phyloP scores from a whole-genome alignment of 2,113 vertebrate species.

The Esox niger region DNA sequence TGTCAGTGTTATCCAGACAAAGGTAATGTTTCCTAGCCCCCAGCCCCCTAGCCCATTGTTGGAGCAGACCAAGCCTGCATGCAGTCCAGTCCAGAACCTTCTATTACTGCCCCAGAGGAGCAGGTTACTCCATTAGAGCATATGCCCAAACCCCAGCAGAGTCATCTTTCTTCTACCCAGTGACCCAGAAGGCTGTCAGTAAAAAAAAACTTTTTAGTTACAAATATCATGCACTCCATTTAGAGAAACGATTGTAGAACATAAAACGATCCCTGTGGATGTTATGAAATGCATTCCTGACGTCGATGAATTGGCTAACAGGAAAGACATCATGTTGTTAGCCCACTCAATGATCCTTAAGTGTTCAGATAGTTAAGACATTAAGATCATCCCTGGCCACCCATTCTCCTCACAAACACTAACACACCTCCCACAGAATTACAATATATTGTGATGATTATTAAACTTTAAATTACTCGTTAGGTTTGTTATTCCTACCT shows the following conservation, averaged over 20 bases:
- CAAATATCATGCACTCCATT: background rate
- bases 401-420: background rate
- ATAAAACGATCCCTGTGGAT: background rate
- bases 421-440: background rate
- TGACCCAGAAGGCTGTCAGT: background rate
- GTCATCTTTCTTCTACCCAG: slow-evolving; percentile 3
- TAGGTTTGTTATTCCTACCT: too few species aligned
- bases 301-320: background rate
- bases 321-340: background rate
- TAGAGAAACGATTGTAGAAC: too few species aligned
- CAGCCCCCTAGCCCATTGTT: too few species aligned
- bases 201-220: background rate
- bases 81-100: background rate
- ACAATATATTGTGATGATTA: background rate
- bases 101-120: background rate
- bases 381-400: background rate
- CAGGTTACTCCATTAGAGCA: background rate
- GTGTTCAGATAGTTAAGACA: background rate
- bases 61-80: background rate
- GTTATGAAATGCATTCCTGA: background rate
- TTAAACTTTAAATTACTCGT: too few species aligned
- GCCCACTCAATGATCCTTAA: background rate
- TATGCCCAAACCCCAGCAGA: background rate
- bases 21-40: too few species aligned
- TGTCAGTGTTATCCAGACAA: too few species aligned